Evolutionary conservation across 1,140 invertebrate genomes (phyloP), one percentile per base, ranked within the genome.

Genomic region (Wasmannia auropunctata): DNA sequence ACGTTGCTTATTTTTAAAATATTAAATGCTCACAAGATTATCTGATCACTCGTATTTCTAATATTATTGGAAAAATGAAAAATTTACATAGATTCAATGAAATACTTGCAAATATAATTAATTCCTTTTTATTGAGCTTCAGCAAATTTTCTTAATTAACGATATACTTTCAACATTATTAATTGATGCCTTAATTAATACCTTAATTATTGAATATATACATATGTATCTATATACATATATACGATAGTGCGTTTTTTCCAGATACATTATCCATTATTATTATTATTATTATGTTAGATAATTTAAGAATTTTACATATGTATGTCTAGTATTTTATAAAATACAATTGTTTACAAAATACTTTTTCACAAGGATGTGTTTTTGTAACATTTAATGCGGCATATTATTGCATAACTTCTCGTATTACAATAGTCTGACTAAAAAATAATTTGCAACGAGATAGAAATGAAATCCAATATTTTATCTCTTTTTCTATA

Each of bases 341-440:
- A 0, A 76, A 76, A 60, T 43, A 60, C 16, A 58, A 3, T 43
- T 43, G 4, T 43, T 58, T 34, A 74, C 11, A 1, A 7, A 11
- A 16, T 10, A n/a, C n/a, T 58, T 56, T 74, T 37, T 37, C n/a
- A 74, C n/a, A 22, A 56, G 14, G 3, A 74, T 56, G 0, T 8
- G 6, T 60, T n/a, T 37, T 75, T 7, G 16, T 31, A 31, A 76
- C 43, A 62, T 62, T 62, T 25, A 77, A 77, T 63, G 43, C 19
- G 19, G 4, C 4, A 16, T 25, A 31, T 19, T 3, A 34, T 43
- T 46, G 1, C 19, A 77, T n/a, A 28, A 5, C 3, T 58, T 11
- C 11, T 28, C 34, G 8, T 10, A 49, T 62, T 49, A 31, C 11
- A 4, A 67, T 14, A 79, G 0, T 11, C 8, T 14, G 14, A 34